Percentiles rank a stretch among this genome's conserved stretches.
phyloP scores from a whole-genome alignment of 2,797 vertebrate genomes.

The Novumbra hubbsi region DNA sequence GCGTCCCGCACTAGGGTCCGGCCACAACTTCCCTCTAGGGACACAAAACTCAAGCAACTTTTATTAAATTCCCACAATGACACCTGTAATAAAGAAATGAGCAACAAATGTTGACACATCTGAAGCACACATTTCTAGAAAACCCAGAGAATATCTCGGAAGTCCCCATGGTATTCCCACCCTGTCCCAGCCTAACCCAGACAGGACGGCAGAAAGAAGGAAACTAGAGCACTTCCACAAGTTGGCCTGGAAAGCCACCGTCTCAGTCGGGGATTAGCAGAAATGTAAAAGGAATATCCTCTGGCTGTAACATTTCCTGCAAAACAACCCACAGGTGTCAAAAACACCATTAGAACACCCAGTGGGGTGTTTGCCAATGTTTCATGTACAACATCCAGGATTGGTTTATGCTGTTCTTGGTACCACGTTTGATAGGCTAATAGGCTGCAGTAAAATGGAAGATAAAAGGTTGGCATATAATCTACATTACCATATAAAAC shows the following conservation, averaged over 20 bases:
- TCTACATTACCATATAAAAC: not conserved
- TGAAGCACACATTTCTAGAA: too few species aligned
- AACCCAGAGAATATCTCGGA: too few species aligned
- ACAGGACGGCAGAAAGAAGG: not conserved
- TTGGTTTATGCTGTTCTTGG: not conserved
- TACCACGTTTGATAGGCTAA: not conserved
- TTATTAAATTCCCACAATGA: too few species aligned
- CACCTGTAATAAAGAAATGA: too few species aligned
- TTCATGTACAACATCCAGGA: not conserved
- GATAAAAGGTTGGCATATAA: not conserved
- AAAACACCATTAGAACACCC: not conserved
- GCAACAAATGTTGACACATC: too few species aligned
- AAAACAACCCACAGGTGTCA: not conserved
- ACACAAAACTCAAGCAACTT: too few species aligned
- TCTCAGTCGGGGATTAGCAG: not conserved
- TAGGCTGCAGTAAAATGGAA: not conserved
- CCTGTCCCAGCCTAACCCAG: not conserved
- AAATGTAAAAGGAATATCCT: conserved; percentile 34
- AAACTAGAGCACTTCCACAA: too few species aligned
- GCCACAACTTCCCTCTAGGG: not conserved
- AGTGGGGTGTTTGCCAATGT: not conserved
- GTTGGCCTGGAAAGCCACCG: too few species aligned
- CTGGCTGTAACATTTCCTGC: not conserved
- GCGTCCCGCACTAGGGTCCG: too few species aligned
- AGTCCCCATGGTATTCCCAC: too few species aligned